These are phyloP conservation scores for Drosophila lini DNA, from an alignment of 1,140 invertebrate species.

Conservation along the genomic window DNA sequence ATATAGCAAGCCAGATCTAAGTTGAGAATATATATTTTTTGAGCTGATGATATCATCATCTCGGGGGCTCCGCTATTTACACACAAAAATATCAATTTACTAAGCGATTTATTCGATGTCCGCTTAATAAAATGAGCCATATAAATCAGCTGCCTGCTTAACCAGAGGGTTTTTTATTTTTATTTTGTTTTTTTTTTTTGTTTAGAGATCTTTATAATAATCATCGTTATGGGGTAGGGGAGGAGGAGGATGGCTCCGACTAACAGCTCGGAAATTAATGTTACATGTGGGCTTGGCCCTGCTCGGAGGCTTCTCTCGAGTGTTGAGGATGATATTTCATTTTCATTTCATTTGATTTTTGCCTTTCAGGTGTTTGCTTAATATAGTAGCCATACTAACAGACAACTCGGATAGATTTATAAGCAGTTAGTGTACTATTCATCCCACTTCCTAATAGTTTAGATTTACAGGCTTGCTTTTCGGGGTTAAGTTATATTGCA, in stretches of 20 bases:
- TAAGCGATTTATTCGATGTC: slow-evolving; percentile 52
- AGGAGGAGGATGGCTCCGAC: slow-evolving; percentile 6
- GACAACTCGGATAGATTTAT: not conserved
- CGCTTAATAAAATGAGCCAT: slow-evolving; percentile 56
- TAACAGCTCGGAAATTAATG: slow-evolving; percentile 21
- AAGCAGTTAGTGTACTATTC: not conserved
- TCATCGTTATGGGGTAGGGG: not conserved
- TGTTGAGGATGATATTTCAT: slow-evolving; percentile 1
- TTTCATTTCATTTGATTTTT: slow-evolving; percentile 1
- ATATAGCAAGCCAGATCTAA: slow-evolving; percentile 12
- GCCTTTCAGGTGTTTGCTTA: not conserved
- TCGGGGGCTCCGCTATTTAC: slow-evolving; percentile 2
- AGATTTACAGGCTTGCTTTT: not conserved
- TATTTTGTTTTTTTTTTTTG: not conserved
- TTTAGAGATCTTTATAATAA: slow-evolving; percentile 7
- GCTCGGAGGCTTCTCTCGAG: not conserved
- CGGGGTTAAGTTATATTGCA: too few species aligned
- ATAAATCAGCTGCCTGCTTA: slow-evolving; percentile 50
- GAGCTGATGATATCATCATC: slow-evolving; percentile 23
- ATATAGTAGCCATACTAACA: not conserved
- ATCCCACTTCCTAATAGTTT: not conserved
- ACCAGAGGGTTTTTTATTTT: slow-evolving; percentile 8
- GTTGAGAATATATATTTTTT: slow-evolving; percentile 18
- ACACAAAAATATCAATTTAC: slow-evolving; percentile 46
- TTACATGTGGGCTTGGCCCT: slow-evolving; percentile 33